Evolutionary conservation across 2,888 invertebrate species (phyloP), one percentile per base, ranked within the genome.

Genomic region (Idaea dimidiata): DNA sequence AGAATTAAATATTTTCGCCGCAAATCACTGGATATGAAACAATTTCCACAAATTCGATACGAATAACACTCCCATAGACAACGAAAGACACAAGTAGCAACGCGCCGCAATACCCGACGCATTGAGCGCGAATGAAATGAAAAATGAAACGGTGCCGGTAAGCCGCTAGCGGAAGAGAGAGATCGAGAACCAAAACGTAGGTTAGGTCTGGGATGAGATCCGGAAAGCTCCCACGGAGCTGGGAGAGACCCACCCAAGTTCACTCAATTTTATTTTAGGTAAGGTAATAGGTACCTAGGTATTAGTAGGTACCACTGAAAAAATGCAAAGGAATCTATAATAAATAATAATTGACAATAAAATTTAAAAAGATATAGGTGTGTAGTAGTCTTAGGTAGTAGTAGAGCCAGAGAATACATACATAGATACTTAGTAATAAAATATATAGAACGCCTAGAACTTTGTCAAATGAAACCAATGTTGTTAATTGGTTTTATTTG

Each of bases 121-220:
- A 88, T 87, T 81, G 86, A 88, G 87, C 89, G 89, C 88, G 88
- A 90, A 89, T 86, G 88, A 86, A 90, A 89, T 86, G 88, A 86
- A 83, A 84, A 78, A 77, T 71, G 73, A 77, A 78, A 73, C 69
- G 66, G 71, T 63, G 62, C 54, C 53, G 56, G 67, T 71, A 73
- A 67, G 70, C 67, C 67, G 69, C 43, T 43, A 72, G 66, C 71
- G 72, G 66, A 75, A 75, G 74, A 72, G 75, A 79, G 79, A 74
- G 79, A 81, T 78, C 72, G 68, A 78, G 69, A 61, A 59, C 65
- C 61, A 61, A 24, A 66, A 59, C 57, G 60, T 55, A 61, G 63
- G 17, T 17, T 56, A 14, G 18, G 18, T 56, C 56, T 18, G 18
- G 56, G 56, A 18, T 17, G 17, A 18, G 53, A 43, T 6, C 53